phyloP scores from a whole-genome alignment of 2,113 vertebrate genomes.

The Epinephelus lanceolatus region DNA sequence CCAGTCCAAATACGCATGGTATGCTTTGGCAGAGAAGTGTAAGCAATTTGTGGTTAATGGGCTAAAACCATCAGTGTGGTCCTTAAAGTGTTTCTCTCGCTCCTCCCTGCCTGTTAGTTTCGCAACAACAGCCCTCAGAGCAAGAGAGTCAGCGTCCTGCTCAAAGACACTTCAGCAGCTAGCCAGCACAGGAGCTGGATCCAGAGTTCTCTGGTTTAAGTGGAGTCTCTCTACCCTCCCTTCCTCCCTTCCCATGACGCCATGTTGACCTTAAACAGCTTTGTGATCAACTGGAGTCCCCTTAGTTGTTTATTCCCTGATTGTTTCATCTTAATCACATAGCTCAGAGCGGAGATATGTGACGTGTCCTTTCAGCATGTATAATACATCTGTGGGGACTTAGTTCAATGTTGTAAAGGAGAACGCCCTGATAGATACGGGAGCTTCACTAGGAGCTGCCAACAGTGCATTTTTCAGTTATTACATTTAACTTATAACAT shows the following conservation, averaged over 20 bases:
- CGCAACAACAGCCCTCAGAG: not conserved
- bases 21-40: conserved; percentile 3
- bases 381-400: conserved; percentile 72
- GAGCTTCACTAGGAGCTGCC: conserved; percentile 62
- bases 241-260: conserved; percentile 33
- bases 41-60: conserved; percentile 5
- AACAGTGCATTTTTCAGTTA: conserved; percentile 68
- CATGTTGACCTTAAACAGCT: conserved; percentile 33
- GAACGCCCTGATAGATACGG: conserved; percentile 77
- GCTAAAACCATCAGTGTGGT: conserved; percentile 7
- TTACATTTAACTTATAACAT: conserved; percentile 72
- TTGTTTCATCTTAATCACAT: conserved; percentile 60
- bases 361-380: conserved; percentile 67
- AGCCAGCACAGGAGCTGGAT: conserved; percentile 42
- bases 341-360: conserved; percentile 61
- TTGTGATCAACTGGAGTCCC: conserved; percentile 40
- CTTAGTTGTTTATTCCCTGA: conserved; percentile 49
- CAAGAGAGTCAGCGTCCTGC: not conserved
- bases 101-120: conserved; percentile 3
- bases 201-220: conserved; percentile 30
- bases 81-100: not conserved
- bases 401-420: conserved; percentile 59
- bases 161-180: conserved; percentile 13
- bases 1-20: not conserved
- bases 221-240: not conserved